These are phyloP conservation scores for Myripristis murdjan DNA, from an alignment of 2,797 vertebrate genomes.

Conservation along the genomic window DNA sequence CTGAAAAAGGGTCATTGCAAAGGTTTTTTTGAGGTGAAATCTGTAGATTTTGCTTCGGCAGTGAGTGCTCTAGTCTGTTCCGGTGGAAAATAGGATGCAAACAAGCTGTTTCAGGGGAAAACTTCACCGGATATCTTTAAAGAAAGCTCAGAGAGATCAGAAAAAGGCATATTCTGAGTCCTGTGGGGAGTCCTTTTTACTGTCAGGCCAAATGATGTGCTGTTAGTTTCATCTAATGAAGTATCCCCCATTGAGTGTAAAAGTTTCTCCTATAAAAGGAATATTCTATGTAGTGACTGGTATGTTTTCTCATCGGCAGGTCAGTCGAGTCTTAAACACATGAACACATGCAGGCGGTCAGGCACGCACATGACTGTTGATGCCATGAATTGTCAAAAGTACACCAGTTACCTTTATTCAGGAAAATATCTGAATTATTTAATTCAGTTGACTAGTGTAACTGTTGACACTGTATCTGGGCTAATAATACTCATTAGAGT, in stretches of 20 bases:
- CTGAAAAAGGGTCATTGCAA: neutral
- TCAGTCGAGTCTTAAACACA: neutral
- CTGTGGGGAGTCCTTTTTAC: conserved; percentile 25
- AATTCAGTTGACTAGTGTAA: too few relatives aligned
- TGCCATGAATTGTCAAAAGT: too few relatives aligned
- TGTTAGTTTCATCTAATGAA: conserved; percentile 37
- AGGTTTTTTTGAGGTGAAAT: conserved; percentile 11
- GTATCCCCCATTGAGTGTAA: conserved; percentile 31
- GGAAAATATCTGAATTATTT: too few relatives aligned
- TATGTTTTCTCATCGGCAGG: conserved; percentile 26
- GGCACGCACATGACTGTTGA: too few relatives aligned
- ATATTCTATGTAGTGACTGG: conserved; percentile 10
- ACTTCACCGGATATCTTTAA: conserved; percentile 11
- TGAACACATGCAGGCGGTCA: neutral
- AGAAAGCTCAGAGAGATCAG: conserved; percentile 37
- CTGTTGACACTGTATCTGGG: too few relatives aligned
- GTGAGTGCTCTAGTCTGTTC: neutral
- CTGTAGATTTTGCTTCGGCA: neutral
- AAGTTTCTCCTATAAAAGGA: conserved; percentile 36
- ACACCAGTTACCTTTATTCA: too few relatives aligned
- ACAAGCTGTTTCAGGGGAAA: conserved; percentile 21
- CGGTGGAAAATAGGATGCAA: conserved; percentile 22
- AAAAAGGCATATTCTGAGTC: conserved; percentile 19
- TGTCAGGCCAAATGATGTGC: conserved; percentile 48
- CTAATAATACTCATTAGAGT: too few relatives aligned